Conservation (phyloP, 2,888 invertebrate genomes). For the Metellina segmentata region DNA sequence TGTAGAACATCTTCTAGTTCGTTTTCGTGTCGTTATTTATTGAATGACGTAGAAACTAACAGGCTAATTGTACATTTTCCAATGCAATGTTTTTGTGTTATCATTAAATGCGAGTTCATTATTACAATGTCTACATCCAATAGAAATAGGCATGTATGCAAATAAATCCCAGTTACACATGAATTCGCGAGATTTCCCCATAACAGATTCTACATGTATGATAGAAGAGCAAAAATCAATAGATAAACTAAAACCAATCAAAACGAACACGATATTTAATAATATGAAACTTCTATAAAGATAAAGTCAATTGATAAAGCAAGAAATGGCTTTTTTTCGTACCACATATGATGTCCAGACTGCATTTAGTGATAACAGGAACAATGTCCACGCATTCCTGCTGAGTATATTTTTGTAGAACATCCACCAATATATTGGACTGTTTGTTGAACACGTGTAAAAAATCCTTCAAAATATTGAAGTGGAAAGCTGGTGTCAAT, state of each 20-base stretch:
- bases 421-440: constrained; percentile 83
- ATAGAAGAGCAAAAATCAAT: too few relatives aligned
- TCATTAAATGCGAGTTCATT: too few relatives aligned
- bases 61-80: too few relatives aligned
- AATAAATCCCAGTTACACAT: background rate
- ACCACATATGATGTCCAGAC: constrained; percentile 83
- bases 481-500: constrained; percentile 90
- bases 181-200: too few relatives aligned
- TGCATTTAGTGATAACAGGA: constrained; percentile 82
- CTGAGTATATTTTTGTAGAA: constrained; percentile 81
- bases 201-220: too few relatives aligned
- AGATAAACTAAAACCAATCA: too few relatives aligned
- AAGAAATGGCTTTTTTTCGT: constrained; percentile 9
- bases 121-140: background rate
- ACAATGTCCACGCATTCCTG: constrained; percentile 81
- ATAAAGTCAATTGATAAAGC: background rate
- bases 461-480: constrained; percentile 88
- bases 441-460: constrained; percentile 87
- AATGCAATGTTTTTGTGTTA: too few relatives aligned
- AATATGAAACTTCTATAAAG: too few relatives aligned
- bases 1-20: too few relatives aligned
- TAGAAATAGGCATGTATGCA: background rate
- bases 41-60: too few relatives aligned
- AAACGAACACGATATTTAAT: too few relatives aligned
- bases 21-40: too few relatives aligned